A percentile compares a stretch with the other conserved stretches of the same genome.
Conservation (phyloP, 2,888 invertebrate species). For the Cinara cedri region DNA sequence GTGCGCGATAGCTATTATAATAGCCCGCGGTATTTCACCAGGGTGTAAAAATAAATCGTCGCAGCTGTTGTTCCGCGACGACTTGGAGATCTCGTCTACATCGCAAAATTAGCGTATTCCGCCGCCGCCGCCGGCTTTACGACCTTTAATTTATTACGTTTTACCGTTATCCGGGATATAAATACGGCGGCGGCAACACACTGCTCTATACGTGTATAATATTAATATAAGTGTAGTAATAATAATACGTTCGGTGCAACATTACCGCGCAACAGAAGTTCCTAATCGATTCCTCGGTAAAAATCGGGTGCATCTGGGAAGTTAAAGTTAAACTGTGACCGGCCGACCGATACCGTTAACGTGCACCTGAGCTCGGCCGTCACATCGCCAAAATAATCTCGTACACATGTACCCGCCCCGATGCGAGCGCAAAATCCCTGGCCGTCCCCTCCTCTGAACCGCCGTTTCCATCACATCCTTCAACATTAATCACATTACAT, state of each 20-base stretch:
- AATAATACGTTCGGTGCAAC: neutral
- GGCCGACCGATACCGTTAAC: slow-evolving; percentile 55
- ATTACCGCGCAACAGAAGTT: slow-evolving; percentile 36
- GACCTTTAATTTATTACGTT: slow-evolving; percentile 48
- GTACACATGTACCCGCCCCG: slow-evolving; percentile 10
- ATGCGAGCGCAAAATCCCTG: neutral
- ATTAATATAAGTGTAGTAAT: neutral
- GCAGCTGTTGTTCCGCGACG: slow-evolving; percentile 30
- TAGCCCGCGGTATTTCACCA: too few relatives aligned
- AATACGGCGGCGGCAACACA: neutral
- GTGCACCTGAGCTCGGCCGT: slow-evolving; percentile 45
- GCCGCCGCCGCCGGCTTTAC: slow-evolving; percentile 30
- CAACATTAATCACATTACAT: slow-evolving; percentile 47
- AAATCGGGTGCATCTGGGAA: slow-evolving; percentile 56
- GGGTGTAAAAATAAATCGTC: slow-evolving; percentile 29
- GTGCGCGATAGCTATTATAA: too few relatives aligned
- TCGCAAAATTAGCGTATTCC: slow-evolving; percentile 36
- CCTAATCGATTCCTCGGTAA: slow-evolving; percentile 55
- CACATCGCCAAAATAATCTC: slow-evolving; percentile 30
- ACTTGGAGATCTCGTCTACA: slow-evolving; percentile 7
- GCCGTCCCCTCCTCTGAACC: neutral
- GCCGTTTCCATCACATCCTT: slow-evolving; percentile 14
- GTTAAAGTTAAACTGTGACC: slow-evolving; percentile 56
- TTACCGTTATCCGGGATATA: slow-evolving; percentile 27
- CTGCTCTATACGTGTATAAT: neutral